Conservation (phyloP, 2,797 vertebrate species). For the Hypotaenidia okinawae region DNA sequence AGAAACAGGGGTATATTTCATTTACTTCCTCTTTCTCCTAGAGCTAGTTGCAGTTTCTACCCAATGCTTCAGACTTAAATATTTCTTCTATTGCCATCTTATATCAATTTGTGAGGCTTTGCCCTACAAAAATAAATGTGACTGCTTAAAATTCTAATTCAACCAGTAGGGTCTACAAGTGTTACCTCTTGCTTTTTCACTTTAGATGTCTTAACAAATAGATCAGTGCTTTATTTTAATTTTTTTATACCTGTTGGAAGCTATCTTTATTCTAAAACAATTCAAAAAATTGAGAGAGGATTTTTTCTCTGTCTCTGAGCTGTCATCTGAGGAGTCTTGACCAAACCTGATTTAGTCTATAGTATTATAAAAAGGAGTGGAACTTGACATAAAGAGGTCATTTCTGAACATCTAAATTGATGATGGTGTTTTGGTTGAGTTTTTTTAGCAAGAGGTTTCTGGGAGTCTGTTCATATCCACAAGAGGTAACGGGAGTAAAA, state of each 20-base stretch:
- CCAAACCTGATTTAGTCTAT: neutral
- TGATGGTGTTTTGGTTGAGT: neutral
- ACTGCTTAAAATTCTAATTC: neutral
- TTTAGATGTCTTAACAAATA: neutral
- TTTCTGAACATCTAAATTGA: neutral
- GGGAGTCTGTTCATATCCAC: neutral
- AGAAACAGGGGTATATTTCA: neutral
- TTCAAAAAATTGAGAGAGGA: neutral
- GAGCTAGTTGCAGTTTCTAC: neutral
- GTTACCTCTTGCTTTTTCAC: rapidly evolving
- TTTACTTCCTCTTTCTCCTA: neutral
- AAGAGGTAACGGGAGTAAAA: neutral
- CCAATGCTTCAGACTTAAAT: neutral
- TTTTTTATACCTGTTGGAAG: neutral
- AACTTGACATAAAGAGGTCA: neutral
- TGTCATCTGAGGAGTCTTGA: neutral
- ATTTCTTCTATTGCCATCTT: neutral
- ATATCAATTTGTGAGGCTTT: neutral
- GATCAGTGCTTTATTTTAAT: neutral
- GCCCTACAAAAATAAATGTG: neutral
- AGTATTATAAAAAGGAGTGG: neutral
- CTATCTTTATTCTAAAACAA: neutral
- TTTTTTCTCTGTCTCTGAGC: neutral
- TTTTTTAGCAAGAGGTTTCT: neutral
- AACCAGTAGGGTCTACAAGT: neutral